phyloP scores from a whole-genome alignment of 1,140 invertebrate genomes.

The Achatina immaculata region DNA sequence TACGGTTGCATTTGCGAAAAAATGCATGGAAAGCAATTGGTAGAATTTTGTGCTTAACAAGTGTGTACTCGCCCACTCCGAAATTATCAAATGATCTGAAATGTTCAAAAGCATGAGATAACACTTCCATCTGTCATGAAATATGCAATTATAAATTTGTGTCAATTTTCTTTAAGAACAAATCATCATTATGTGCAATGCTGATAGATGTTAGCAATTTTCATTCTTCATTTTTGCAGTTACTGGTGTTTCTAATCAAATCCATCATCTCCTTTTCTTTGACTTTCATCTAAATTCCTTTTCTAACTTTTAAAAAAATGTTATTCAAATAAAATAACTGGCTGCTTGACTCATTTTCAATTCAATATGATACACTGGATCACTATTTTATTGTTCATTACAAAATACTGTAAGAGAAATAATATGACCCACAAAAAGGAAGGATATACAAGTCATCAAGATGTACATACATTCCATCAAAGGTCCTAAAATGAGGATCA shows the following conservation, averaged over 20 bases:
- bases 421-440: too few species aligned
- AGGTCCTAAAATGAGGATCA: slow-evolving; percentile 60
- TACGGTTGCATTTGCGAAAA: slow-evolving; percentile 46
- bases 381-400: too few species aligned
- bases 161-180: not conserved
- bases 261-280: not conserved
- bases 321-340: too few species aligned
- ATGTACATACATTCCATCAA: slow-evolving; percentile 52
- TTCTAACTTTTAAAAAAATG: too few species aligned
- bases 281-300: too few species aligned
- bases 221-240: too few species aligned
- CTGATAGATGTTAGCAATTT: not conserved
- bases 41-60: slow-evolving; percentile 50
- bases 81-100: slow-evolving; percentile 57
- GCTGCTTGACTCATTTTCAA: too few species aligned
- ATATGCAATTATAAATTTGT: not conserved
- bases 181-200: too few species aligned
- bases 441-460: not conserved
- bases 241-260: not conserved
- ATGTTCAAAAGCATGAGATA: not conserved
- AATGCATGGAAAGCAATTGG: slow-evolving; percentile 56
- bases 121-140: not conserved
- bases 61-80: slow-evolving; percentile 55
- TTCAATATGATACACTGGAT: too few species aligned
- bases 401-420: too few species aligned